These are phyloP conservation scores for Macquaria ambigua DNA, from an alignment of 2,113 vertebrate species.

Conservation along the genomic window DNA sequence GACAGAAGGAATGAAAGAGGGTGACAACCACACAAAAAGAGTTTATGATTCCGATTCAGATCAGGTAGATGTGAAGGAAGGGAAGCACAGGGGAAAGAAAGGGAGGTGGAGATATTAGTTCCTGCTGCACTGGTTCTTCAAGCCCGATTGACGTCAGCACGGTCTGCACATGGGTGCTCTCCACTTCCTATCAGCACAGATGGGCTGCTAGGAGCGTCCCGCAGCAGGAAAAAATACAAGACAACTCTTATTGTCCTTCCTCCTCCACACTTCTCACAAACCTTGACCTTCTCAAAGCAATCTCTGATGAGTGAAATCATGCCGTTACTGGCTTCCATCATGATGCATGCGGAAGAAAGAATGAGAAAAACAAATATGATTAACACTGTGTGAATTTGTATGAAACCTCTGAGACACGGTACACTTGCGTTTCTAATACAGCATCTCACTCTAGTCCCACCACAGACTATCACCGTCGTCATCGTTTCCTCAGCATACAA, in stretches of 20 bases:
- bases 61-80: slow-evolving; percentile 31
- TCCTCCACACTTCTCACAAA: slow-evolving; percentile 70
- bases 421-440: neutral
- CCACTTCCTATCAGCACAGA: slow-evolving; percentile 77
- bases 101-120: slow-evolving; percentile 51
- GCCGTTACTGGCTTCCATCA: slow-evolving; percentile 1
- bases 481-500: slow-evolving; percentile 2
- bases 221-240: slow-evolving; percentile 73
- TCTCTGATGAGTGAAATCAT: slow-evolving; percentile 39
- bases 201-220: slow-evolving; percentile 63
- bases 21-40: slow-evolving; percentile 24
- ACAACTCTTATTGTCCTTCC: slow-evolving; percentile 68
- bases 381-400: neutral
- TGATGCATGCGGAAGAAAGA: slow-evolving; percentile 47
- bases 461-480: neutral
- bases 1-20: neutral
- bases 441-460: neutral
- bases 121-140: slow-evolving; percentile 77
- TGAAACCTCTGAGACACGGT: slow-evolving; percentile 10
- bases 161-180: slow-evolving; percentile 59
- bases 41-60: slow-evolving; percentile 10
- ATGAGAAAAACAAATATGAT: slow-evolving; percentile 34
- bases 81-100: slow-evolving; percentile 24
- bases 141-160: slow-evolving; percentile 77
- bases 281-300: slow-evolving; percentile 65